Conservation (phyloP, 2,888 invertebrate genomes). For the Melipona beecheii region DNA sequence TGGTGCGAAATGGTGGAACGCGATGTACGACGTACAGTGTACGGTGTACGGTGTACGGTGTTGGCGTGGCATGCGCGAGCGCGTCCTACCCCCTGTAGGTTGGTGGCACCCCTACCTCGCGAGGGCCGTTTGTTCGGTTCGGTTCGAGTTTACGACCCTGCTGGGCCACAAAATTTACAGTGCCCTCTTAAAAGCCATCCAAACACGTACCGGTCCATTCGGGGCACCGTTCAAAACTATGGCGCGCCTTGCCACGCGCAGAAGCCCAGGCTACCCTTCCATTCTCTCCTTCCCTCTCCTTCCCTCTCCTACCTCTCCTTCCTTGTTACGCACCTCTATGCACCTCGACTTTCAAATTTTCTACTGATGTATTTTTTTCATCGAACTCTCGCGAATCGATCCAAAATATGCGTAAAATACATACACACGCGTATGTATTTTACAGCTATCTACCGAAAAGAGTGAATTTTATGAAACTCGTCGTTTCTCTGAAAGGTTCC, state of each 20-base stretch:
- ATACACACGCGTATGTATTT: no score
- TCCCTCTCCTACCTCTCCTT: not conserved
- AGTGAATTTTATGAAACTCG: no score
- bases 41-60: not conserved
- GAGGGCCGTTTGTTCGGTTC: constrained; percentile 57
- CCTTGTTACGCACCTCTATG: no score
- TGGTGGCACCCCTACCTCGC: constrained; percentile 60
- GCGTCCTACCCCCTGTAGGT: constrained; percentile 50
- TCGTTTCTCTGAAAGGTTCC: no score
- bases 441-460: no score
- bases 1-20: constrained; percentile 4
- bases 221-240: constrained; percentile 27
- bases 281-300: not conserved
- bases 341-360: no score
- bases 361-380: no score
- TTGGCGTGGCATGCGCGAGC: constrained; percentile 38
- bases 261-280: constrained; percentile 25
- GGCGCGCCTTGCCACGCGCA: constrained; percentile 64
- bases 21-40: not conserved
- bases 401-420: no score
- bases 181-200: constrained; percentile 72
- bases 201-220: constrained; percentile 73
- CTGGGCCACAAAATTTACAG: constrained; percentile 78
- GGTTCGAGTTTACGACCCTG: constrained; percentile 72
- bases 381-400: no score